Conservation (phyloP, 2,797 vertebrate species). For the Xenops minutus region DNA sequence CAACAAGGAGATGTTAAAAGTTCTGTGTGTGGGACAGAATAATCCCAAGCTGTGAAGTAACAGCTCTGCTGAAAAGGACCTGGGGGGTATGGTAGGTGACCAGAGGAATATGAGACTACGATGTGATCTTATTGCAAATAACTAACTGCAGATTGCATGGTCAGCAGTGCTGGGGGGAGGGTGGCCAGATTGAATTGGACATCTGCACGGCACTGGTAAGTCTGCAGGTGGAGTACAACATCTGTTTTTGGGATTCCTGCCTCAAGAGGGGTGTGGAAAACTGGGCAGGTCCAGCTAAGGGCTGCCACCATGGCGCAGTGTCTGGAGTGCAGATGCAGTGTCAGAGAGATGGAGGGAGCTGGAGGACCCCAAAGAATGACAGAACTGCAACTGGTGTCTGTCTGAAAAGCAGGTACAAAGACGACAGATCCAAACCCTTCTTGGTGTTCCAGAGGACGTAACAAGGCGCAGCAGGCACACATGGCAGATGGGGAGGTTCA, state of each 20-base stretch:
- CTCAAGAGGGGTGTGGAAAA: background rate
- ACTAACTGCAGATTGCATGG: background rate
- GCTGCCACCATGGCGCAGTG: background rate
- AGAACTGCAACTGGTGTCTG: background rate
- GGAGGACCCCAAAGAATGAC: background rate
- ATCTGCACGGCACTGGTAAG: background rate
- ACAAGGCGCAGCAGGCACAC: background rate
- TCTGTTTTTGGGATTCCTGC: background rate
- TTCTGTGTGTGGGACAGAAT: background rate
- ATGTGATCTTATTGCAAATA: background rate
- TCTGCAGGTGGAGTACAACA: background rate
- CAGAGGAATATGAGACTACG: background rate
- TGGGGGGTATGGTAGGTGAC: background rate
- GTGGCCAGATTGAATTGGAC: background rate
- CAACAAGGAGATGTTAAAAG: background rate
- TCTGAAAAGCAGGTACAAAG: background rate
- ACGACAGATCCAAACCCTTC: background rate
- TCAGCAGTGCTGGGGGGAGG: background rate
- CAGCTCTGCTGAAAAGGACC: background rate
- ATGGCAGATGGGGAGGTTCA: background rate
- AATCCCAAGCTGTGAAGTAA: background rate
- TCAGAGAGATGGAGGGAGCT: background rate
- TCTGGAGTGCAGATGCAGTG: fast-evolving
- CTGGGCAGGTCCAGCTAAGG: background rate
- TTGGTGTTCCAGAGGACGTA: background rate